Evolutionary conservation across 2,888 invertebrate genomes (phyloP).

Genomic region (Molorchus minor): DNA sequence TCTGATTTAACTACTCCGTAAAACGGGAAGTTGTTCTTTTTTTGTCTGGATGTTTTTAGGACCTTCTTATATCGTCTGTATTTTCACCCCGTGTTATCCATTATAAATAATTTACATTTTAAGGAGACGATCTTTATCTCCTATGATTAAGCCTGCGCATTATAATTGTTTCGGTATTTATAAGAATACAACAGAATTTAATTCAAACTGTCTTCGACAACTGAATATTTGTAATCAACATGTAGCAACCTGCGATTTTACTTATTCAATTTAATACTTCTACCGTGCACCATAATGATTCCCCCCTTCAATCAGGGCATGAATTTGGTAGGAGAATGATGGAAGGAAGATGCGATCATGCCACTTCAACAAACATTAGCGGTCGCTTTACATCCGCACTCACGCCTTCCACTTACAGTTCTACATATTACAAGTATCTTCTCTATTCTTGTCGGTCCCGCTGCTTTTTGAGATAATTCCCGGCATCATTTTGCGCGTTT

Average conservation of each 20-base stretch:
- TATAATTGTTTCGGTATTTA: no score
- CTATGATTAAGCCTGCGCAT: no score
- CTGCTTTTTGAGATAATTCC: conserved; percentile 13
- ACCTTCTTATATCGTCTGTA: no score
- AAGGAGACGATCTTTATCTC: no score
- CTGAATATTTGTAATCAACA: conserved; percentile 1
- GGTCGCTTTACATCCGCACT: conserved; percentile 21
- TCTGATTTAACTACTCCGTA: no score
- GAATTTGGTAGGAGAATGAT: conserved; percentile 22
- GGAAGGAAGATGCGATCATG: conserved; percentile 25
- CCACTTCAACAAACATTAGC: conserved; percentile 25
- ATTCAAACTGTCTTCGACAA: no score
- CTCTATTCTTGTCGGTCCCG: conserved; percentile 9
- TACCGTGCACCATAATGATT: conserved; percentile 7
- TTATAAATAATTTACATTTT: no score
- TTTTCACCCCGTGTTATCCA: no score
- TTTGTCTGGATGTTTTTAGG: no score
- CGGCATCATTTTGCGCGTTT: not conserved
- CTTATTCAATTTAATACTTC: conserved; percentile 20
- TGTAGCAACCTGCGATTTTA: conserved; percentile 5
- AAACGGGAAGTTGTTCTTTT: no score
- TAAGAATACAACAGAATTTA: no score
- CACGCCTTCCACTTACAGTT: conserved; percentile 21
- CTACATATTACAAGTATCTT: conserved; percentile 10
- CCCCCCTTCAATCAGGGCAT: conserved; percentile 18